A percentile compares a stretch with the other conserved stretches of the same genome.
Conservation (phyloP, 2,797 vertebrate species). For the Pelobates cultripes region DNA sequence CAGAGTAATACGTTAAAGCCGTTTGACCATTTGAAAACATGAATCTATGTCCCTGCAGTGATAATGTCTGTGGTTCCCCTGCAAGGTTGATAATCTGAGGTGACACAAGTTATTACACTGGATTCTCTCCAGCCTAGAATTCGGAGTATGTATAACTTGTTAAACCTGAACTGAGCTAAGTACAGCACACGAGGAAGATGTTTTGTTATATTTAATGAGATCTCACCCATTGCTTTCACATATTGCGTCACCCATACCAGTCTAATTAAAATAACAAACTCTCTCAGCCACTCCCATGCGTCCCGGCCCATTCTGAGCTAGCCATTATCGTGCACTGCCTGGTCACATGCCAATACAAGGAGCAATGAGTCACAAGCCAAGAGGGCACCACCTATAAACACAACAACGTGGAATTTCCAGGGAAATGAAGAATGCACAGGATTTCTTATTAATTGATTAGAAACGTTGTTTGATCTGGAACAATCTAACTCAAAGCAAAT, state of each 20-base stretch:
- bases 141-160: background rate
- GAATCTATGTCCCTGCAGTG: too few species aligned
- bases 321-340: too few species aligned
- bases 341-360: conserved; percentile 20
- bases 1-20: too few species aligned
- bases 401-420: background rate
- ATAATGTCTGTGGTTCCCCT: too few species aligned
- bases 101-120: too few species aligned
- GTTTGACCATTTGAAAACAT: too few species aligned
- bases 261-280: background rate
- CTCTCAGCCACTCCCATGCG: background rate
- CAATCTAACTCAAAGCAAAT: too few species aligned
- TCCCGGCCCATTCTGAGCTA: too few species aligned
- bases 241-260: background rate
- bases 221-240: background rate
- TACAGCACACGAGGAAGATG: background rate
- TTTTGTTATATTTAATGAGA: background rate
- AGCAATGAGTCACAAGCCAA: conserved; percentile 1
- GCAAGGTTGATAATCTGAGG: too few species aligned
- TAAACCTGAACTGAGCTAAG: background rate
- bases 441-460: background rate
- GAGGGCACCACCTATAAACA: conserved; percentile 13
- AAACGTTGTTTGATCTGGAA: background rate
- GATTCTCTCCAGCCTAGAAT: too few species aligned
- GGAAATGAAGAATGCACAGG: background rate